Base-by-base conservation (phyloP, 1,140 invertebrate genomes). In the Chlorops oryzae region DNA sequence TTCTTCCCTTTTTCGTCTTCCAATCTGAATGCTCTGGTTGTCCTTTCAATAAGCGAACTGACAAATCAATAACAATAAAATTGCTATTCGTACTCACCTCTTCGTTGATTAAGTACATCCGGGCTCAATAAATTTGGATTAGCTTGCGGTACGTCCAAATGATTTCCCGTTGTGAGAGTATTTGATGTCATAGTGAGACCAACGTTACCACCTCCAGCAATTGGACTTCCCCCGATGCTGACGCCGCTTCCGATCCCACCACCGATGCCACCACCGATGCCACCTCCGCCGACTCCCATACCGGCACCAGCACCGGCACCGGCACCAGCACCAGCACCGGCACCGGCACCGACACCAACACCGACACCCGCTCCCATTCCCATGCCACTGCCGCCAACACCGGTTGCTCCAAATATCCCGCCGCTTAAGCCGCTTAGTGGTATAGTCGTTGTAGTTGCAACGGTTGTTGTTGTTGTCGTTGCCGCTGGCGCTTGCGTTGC, bases 51-150 rank as follows among this genome's bases (percentile, higher is more conserved):
- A n/a, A n/a, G n/a, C n/a, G n/a, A n/a, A n/a, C n/a, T n/a, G n/a
- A n/a, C n/a, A n/a, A n/a, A n/a, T n/a, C n/a, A n/a, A n/a, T n/a
- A n/a, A n/a, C n/a, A n/a, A n/a, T n/a, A n/a, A n/a, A n/a, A n/a
- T n/a, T n/a, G n/a, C n/a, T n/a, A n/a, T n/a, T n/a, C n/a, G n/a
- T n/a, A 51, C 58, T 62, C 70, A 85, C 84, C 86, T 80, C 85
- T 77, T 51, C 85, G 75, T 66, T 86, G 84, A 62, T 80, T 85
- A 35, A 87, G 76, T 58, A 81, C 79, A 68, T 89, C 87, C 12
- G 87, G 87, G 68, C 86, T 89, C 17, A 90, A 78, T 48, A 89
- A 77, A 75, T 90, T 89, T 3, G 83, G 81, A 75, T 87, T 88
- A 24, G 81, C 78, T 56, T 81, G 80, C 17, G 87, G 87, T 34